Percentiles rank a stretch among this genome's conserved stretches.
phyloP scores from a whole-genome alignment of 2,113 vertebrate genomes.

The Xenopus tropicalis region UCB_Xtro_10.0 CM004448.2:99893001-99893500 shows the following conservation, averaged over 20 bases:
- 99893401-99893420: conserved; percentile 36
- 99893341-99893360: conserved; percentile 46
- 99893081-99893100: conserved; percentile 74
- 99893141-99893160: conserved; percentile 61
- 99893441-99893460: conserved; percentile 33
- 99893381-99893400: conserved; percentile 35
- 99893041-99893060: conserved; percentile 53
- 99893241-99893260: conserved; percentile 54
- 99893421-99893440: conserved; percentile 36
- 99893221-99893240: conserved; percentile 66
- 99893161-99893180: conserved; percentile 56
- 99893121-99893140: conserved; percentile 59
- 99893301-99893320: conserved; percentile 50
- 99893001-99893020: conserved; percentile 38
- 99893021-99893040: conserved; percentile 42
- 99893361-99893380: conserved; percentile 44
- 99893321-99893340: conserved; percentile 39
- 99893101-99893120: conserved; percentile 62
- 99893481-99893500: conserved; percentile 34
- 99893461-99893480: conserved; percentile 43
- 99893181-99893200: conserved; percentile 57
- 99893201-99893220: conserved; percentile 67
- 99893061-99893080: conserved; percentile 65
- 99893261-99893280: conserved; percentile 51
- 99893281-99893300: conserved; percentile 44